These are phyloP conservation scores for Didymodactylos carnosus DNA, from an alignment of 2,888 invertebrate genomes.

Conservation along the genomic window DNA sequence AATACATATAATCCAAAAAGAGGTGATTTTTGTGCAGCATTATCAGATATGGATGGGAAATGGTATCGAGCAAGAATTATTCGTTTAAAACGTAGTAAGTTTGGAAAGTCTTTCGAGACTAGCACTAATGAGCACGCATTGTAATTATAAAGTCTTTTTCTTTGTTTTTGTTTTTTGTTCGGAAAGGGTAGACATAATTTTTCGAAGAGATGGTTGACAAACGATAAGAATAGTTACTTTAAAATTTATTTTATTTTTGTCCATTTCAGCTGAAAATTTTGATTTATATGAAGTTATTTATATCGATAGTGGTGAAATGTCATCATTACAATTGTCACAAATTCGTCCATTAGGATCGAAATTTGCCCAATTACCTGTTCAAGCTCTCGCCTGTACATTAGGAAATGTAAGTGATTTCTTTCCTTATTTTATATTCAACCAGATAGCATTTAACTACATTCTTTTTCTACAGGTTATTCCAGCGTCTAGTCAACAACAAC, in stretches of 20 bases:
- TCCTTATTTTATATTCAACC: background rate
- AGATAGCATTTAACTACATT: background rate
- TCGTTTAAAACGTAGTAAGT: too few species aligned
- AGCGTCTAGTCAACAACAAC: background rate
- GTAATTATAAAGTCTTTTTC: too few species aligned
- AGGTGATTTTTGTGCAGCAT: background rate
- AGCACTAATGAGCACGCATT: too few species aligned
- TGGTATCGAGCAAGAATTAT: background rate
- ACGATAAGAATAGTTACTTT: too few species aligned
- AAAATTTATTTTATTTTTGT: too few species aligned
- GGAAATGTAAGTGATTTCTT: background rate
- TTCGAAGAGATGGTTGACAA: too few species aligned
- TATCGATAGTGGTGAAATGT: background rate
- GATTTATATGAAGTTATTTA: background rate
- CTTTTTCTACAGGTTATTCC: too few species aligned
- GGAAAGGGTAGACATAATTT: too few species aligned
- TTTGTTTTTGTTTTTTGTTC: too few species aligned
- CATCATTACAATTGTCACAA: background rate
- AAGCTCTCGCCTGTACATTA: background rate
- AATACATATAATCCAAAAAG: background rate
- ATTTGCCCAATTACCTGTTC: background rate
- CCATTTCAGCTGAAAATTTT: too few species aligned
- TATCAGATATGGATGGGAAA: background rate
- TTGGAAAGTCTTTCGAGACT: too few species aligned
- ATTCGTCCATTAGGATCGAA: background rate